phyloP scores from a whole-genome alignment of 1,140 invertebrate genomes.

The Triops longicaudatus region DNA sequence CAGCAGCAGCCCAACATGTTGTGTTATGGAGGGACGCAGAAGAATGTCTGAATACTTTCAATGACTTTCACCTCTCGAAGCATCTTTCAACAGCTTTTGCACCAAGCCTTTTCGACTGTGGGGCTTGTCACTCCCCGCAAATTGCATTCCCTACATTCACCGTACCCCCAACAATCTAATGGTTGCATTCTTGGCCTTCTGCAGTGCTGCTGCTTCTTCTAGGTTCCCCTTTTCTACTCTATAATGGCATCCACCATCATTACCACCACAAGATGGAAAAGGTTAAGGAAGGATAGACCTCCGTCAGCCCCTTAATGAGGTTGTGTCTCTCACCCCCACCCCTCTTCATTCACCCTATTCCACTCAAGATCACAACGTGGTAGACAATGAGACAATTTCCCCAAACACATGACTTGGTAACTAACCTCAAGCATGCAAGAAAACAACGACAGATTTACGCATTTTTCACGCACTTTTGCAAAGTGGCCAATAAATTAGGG shows the following conservation, averaged over 20 bases:
- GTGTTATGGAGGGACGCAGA: not conserved
- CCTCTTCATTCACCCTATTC: no score
- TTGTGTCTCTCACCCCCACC: not conserved
- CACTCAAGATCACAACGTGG: no score
- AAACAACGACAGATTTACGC: no score
- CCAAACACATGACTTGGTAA: not conserved
- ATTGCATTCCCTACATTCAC: not conserved
- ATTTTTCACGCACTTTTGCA: no score
- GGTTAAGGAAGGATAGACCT: not conserved
- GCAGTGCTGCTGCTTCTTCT: not conserved
- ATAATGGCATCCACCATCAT: not conserved
- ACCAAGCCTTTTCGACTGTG: not conserved
- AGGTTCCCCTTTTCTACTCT: not conserved
- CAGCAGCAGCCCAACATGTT: not conserved
- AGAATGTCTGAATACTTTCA: not conserved
- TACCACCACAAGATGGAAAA: slow-evolving; percentile 3
- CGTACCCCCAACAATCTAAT: not conserved
- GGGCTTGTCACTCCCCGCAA: not conserved
- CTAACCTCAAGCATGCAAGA: no score
- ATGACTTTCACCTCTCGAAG: not conserved
- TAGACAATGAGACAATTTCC: not conserved
- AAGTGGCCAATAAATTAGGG: no score
- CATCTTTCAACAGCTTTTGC: not conserved
- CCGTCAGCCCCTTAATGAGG: not conserved
- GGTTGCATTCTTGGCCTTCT: not conserved